These are phyloP conservation scores for Myotis vivesi DNA, from an alignment of 2,797 vertebrate genomes.

Conservation along the genomic window DNA sequence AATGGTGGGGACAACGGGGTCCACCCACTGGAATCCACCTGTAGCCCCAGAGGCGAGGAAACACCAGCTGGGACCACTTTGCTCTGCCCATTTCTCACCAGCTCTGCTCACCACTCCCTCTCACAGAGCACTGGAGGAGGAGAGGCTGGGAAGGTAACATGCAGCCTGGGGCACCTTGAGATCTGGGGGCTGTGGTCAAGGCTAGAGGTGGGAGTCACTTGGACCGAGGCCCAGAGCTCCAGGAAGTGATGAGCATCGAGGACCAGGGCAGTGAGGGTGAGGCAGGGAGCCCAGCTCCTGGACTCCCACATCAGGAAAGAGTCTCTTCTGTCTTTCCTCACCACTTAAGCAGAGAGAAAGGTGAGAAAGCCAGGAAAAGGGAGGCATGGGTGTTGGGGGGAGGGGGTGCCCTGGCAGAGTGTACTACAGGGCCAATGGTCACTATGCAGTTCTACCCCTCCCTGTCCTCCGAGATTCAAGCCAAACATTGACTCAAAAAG, in stretches of 20 bases:
- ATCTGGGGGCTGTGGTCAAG: background rate
- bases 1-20: background rate
- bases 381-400: background rate
- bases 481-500: background rate
- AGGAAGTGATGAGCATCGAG: background rate
- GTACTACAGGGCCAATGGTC: background rate
- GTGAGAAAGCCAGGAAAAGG: background rate
- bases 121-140: background rate
- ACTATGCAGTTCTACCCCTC: background rate
- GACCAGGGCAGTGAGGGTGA: background rate
- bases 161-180: background rate
- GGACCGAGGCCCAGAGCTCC: background rate
- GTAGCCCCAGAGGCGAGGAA: background rate
- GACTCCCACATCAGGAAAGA: background rate
- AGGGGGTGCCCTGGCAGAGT: background rate
- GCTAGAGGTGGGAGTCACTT: background rate
- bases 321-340: background rate
- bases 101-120: background rate
- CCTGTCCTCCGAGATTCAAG: background rate
- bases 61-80: background rate
- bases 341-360: background rate
- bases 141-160: background rate
- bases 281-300: background rate
- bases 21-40: too few relatives aligned
- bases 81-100: background rate